These are phyloP conservation scores for Holothuria leucospilota DNA, from an alignment of 53 echinoderm and acorn worm species.

Conservation along the genomic window DNA sequence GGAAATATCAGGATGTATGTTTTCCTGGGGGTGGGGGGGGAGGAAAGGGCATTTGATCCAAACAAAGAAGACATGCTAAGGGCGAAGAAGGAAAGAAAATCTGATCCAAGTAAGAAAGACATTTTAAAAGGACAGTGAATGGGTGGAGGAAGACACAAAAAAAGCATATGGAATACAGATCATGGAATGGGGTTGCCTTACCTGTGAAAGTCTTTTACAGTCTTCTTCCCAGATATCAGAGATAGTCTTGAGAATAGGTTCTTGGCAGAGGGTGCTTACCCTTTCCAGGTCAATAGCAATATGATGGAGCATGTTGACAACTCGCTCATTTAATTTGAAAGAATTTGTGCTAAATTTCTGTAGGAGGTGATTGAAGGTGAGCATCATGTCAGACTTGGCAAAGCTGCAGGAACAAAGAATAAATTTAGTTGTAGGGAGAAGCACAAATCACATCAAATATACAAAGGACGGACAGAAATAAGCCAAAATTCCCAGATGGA, in stretches of 20 bases:
- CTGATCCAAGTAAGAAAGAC: too few relatives aligned
- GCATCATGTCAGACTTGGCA: constrained; percentile 62
- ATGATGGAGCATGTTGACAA: constrained; percentile 83
- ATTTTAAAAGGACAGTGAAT: too few relatives aligned
- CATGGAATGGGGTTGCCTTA: not conserved
- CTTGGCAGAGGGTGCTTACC: constrained; percentile 69
- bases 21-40: too few relatives aligned
- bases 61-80: too few relatives aligned
- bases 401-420: constrained; percentile 58
- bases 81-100: too few relatives aligned
- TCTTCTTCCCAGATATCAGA: constrained; percentile 74
- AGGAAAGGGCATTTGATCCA: too few relatives aligned
- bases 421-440: not conserved
- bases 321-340: constrained; percentile 75
- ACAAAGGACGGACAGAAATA: too few relatives aligned
- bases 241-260: constrained; percentile 77
- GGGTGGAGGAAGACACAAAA: too few relatives aligned
- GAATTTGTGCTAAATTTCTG: constrained; percentile 68
- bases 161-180: too few relatives aligned
- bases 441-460: not conserved
- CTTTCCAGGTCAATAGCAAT: constrained; percentile 66
- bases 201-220: constrained; percentile 49
- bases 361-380: constrained; percentile 76
- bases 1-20: too few relatives aligned
- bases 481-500: too few relatives aligned